phyloP scores from a whole-genome alignment of 2,888 invertebrate species.

The Diaprepes abbreviatus region DNA sequence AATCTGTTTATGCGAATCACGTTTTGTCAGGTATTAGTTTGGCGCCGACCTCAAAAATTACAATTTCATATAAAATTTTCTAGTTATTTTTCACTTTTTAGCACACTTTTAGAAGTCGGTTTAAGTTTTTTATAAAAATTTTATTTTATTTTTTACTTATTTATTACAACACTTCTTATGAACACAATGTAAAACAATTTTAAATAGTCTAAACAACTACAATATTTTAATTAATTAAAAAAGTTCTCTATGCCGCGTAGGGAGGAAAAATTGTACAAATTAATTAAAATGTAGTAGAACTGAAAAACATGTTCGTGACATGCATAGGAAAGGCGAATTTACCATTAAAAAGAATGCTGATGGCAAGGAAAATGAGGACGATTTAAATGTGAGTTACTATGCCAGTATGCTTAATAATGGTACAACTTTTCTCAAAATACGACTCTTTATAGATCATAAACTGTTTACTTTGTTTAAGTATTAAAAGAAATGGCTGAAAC shows the following conservation, averaged over 20 bases:
- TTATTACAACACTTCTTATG: too few relatives aligned
- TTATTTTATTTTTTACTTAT: too few relatives aligned
- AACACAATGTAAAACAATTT: not conserved
- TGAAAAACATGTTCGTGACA: constrained; percentile 35
- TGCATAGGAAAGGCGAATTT: constrained; percentile 34
- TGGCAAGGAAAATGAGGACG: constrained; percentile 28
- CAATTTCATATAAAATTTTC: too few relatives aligned
- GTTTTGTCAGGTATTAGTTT: too few relatives aligned
- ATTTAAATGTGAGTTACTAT: constrained; percentile 24
- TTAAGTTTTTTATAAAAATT: too few relatives aligned
- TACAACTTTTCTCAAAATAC: not conserved
- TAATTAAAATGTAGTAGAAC: constrained; percentile 30
- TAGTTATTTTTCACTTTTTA: too few relatives aligned
- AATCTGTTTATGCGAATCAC: too few relatives aligned
- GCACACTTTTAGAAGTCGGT: too few relatives aligned
- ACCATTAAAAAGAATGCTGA: constrained; percentile 33
- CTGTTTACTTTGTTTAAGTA: constrained; percentile 1
- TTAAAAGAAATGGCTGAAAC: not conserved
- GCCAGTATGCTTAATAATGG: constrained; percentile 8
- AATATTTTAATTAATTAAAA: constrained; percentile 22
- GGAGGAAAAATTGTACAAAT: constrained; percentile 29
- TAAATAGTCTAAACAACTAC: constrained; percentile 6
- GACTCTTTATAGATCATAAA: constrained; percentile 11
- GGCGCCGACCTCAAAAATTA: too few relatives aligned
- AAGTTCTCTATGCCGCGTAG: constrained; percentile 23